Evolutionary conservation across 2,113 vertebrate genomes (phyloP), one percentile per base, ranked within the genome.

Genomic region (Malaclemys terrapin): DNA sequence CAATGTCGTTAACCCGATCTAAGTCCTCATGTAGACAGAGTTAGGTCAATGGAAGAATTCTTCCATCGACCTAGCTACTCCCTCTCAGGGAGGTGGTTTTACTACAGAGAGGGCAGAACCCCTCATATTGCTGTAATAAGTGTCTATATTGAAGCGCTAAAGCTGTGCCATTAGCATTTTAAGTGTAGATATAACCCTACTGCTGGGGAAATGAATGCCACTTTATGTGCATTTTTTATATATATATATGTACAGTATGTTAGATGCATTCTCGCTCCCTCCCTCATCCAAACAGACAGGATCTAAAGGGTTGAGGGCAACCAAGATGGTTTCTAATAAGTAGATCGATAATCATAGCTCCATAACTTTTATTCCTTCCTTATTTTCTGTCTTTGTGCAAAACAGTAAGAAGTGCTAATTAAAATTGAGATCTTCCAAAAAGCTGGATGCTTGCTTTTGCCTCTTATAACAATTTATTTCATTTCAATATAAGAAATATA

Each of bases 401-500:
- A 91, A 54, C 0, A 75, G 88, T 13, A 88, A 87, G 11, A 27
- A 8, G 7, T 47, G 57, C 1, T 3, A 29, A 83, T 76, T 57
- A 54, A 92, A 96, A 92, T 45, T 0, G 78, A 87, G 81, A 54
- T 42, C n/a, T 92, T 54, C 19, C 87, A 13, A 31, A 16, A 59
- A 93, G 47, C 8, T 85, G 89, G 50, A 87, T 76, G 7, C 3
- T 94, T 75, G 38, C 89, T 9, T 89, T 88, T 90, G 19, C 89
- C 91, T 93, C 92, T 38, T 76, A 81, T 65, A 91, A 45, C 47
- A 94, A 87, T 20, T 4, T 0, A 87, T 80, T 89, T 79, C 20
- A 87, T 90, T 95, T 94, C 54, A 85, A 29, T 59, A 84, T 54
- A 87, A 96, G 65, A 72, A 94, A 87, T 79, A 3, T 22, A 38